Evolutionary conservation across 2,888 invertebrate species (phyloP), one percentile per base, ranked within the genome.

Genomic region (Noctua fimbriata): DNA sequence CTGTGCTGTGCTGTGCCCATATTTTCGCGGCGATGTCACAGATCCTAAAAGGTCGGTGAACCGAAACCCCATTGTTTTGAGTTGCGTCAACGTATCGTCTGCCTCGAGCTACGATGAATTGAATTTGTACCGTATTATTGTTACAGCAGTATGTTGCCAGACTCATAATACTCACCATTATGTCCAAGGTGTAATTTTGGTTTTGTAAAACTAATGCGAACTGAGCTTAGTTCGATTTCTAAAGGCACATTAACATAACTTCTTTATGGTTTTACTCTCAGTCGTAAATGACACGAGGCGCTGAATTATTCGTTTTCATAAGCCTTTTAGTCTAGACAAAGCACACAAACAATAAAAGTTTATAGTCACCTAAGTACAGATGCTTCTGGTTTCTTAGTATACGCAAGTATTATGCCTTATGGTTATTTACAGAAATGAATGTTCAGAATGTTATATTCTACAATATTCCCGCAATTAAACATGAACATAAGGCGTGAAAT

Each of bases 81-180:
- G 93, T 96, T 96, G 96, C 96, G 95, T 95, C 95, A 96, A 93
- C 94, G 93, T 92, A 95, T 94, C 95, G 93, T 96, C 96, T 96
- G 95, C 95, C 93, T 93, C 92, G 91, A 91, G 91, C 92, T 93
- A 94, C 92, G 92, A 93, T 95, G 93, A 95, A 94, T 95, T 94
- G 92, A 95, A 95, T 95, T 95, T 94, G 94, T 95, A 94, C 92
- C 92, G 92, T 92, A 94, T 94, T 94, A 94, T 95, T 95, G 93
- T 86, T 86, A 81, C 91, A 92, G 90, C 92, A 93, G 94, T 91
- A 90, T 91, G 89, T 94, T 94, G 93, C 93, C 92, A 93, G 93
- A 93, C 92, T 93, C 91, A 93, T 95, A 91, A 89, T 89, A 88
- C 83, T 92, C 92, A 93, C 91, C 89, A 83, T 93, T 92, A 93